A percentile compares a stretch with the other conserved stretches of the same genome.
Conservation (phyloP, 1,140 invertebrate genomes). For the Carcinoscorpius rotundicauda region DNA sequence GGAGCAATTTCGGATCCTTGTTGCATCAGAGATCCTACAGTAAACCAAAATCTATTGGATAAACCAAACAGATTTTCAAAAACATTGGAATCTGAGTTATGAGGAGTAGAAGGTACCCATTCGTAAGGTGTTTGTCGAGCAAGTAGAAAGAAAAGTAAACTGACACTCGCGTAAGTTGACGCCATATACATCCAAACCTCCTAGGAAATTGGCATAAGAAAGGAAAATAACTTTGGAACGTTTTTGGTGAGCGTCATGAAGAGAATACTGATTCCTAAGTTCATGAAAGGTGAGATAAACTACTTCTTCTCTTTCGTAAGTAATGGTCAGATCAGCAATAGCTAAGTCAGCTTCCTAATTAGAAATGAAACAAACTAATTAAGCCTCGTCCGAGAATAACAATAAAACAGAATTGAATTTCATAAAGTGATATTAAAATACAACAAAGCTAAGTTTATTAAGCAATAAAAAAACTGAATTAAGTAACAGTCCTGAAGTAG, state of each 20-base stretch:
- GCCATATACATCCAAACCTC: slow-evolving; percentile 37
- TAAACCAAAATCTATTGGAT: slow-evolving; percentile 39
- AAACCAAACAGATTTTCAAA: slow-evolving; percentile 33
- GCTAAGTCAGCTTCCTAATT: slow-evolving; percentile 81
- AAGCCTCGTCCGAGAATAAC: slow-evolving; percentile 1
- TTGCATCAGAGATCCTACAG: slow-evolving; percentile 39
- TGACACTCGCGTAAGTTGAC: slow-evolving; percentile 34
- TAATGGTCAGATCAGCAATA: slow-evolving; percentile 87
- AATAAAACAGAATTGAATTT: too few species aligned
- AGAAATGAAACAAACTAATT: background rate
- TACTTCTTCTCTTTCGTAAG: slow-evolving; percentile 72
- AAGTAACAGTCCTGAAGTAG: too few species aligned
- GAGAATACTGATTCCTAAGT: slow-evolving; percentile 46
- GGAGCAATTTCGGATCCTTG: slow-evolving; percentile 36
- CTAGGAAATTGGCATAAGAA: slow-evolving; percentile 36
- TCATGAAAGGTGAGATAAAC: slow-evolving; percentile 96
- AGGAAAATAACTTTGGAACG: slow-evolving; percentile 35
- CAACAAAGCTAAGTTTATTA: too few species aligned
- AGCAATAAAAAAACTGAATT: too few species aligned
- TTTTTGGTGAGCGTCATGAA: slow-evolving; percentile 26
- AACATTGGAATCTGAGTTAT: slow-evolving; percentile 21
- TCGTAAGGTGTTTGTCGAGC: slow-evolving; percentile 35
- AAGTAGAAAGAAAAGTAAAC: slow-evolving; percentile 34
- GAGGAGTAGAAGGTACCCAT: too few species aligned
- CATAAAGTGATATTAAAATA: too few species aligned